A percentile compares a stretch with the other conserved stretches of the same genome.
Evolutionary conservation across 2,888 invertebrate species (phyloP).

Genomic region (Acleris holmiana): DNA sequence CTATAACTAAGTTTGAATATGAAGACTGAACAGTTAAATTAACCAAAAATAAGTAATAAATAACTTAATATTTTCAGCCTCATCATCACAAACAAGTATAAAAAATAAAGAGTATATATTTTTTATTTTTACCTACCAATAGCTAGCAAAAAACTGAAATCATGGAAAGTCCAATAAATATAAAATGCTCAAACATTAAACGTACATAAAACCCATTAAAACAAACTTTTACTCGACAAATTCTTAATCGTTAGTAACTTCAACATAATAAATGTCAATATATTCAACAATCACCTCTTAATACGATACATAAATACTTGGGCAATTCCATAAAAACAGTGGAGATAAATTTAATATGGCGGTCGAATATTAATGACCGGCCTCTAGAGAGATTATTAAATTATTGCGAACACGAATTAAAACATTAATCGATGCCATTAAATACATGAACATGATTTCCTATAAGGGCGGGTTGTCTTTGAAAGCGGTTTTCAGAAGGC

Average conservation of each 20-base stretch:
- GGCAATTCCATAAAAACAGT: slow-evolving; percentile 31
- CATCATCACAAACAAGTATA: too few species aligned
- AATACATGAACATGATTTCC: slow-evolving; percentile 52
- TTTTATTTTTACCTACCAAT: too few species aligned
- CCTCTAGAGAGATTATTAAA: slow-evolving; percentile 54
- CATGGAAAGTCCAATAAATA: not conserved
- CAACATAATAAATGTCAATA: slow-evolving; percentile 21
- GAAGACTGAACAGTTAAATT: too few species aligned
- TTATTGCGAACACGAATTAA: slow-evolving; percentile 68
- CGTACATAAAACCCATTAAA: not conserved
- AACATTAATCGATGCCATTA: slow-evolving; percentile 67
- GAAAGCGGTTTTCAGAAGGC: slow-evolving; percentile 40
- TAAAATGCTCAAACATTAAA: not conserved
- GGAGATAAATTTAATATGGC: slow-evolving; percentile 35
- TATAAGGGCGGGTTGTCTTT: slow-evolving; percentile 41
- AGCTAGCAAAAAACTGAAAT: too few species aligned
- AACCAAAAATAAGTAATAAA: too few species aligned
- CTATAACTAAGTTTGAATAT: too few species aligned
- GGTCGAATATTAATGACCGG: slow-evolving; percentile 38
- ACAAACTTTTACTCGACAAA: not conserved
- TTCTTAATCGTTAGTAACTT: slow-evolving; percentile 19
- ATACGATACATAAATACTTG: slow-evolving; percentile 30
- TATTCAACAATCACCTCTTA: slow-evolving; percentile 35
- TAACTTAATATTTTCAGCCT: too few species aligned
- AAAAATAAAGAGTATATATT: too few species aligned